Percentiles rank a stretch among this genome's conserved stretches.
Evolutionary conservation across 2,888 invertebrate genomes (phyloP).

Genomic region (Mythimna albipuncta): DNA sequence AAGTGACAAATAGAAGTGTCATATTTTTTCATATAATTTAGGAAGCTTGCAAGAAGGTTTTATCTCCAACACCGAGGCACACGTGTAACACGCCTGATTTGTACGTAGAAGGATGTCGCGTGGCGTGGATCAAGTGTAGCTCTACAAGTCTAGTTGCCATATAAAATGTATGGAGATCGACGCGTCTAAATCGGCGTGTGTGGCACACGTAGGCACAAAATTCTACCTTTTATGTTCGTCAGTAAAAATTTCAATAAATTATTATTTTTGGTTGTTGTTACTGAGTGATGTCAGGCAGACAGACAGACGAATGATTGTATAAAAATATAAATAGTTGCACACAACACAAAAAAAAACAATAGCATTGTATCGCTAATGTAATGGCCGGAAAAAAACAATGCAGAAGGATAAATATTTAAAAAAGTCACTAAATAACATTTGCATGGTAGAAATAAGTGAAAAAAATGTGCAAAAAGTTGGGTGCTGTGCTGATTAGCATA

Average conservation of each 20-base stretch:
- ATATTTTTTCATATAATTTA: too few species aligned
- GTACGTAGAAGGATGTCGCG: too few species aligned
- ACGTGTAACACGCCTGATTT: too few species aligned
- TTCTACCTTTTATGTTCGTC: conserved; percentile 44
- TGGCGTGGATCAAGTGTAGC: too few species aligned
- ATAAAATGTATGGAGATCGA: too few species aligned
- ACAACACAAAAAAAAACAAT: conserved; percentile 75
- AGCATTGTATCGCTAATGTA: conserved; percentile 77
- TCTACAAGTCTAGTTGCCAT: too few species aligned
- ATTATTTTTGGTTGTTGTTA: conserved; percentile 86
- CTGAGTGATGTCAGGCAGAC: conserved; percentile 87
- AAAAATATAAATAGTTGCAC: conserved; percentile 73
- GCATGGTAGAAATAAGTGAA: conserved; percentile 67
- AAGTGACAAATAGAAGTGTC: too few species aligned
- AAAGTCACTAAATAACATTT: conserved; percentile 71
- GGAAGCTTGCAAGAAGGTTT: too few species aligned
- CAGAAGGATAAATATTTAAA: conserved; percentile 73
- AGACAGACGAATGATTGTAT: conserved; percentile 78
- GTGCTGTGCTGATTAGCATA: conserved; percentile 79
- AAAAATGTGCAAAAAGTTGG: conserved; percentile 72
- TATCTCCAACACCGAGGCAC: too few species aligned
- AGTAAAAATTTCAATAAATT: conserved; percentile 81
- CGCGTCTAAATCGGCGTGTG: too few species aligned
- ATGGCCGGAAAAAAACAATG: conserved; percentile 75
- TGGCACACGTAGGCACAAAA: too few species aligned